Evolutionary conservation across 2,797 vertebrate species (phyloP), one percentile per base, ranked within the genome.

Genomic region (Meriones psammophilus): DNA sequence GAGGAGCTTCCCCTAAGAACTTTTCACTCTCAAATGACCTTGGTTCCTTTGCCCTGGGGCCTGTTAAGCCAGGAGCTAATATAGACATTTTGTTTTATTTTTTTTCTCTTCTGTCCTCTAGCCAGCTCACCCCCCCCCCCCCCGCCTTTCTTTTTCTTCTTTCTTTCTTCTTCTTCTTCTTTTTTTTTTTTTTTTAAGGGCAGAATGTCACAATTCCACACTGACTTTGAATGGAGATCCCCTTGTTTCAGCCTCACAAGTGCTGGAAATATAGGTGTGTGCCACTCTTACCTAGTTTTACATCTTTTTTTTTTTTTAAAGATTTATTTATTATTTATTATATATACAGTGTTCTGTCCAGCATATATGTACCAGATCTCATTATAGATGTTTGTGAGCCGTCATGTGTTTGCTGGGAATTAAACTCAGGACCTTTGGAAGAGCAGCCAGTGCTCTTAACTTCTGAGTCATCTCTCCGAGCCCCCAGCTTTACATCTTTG

Each of bases 1-100:
- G 50, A 50, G 3, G 64, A 79, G 10, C 77, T 94, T 93, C 42
- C 71, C 20, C 58, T 91, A n/a, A 93, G n/a, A 91, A 81, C 78
- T 56, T 10, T 62, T 92, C 20, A 76, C 13, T 85, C 58, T 71
- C 68, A 28, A 84, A 50, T 86, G 39, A 54, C 62, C 69, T 6
- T 54, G 69, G 42, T 68, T 94, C 50, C 12, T 71, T 94, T 71
- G 36, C 28, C 56, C 64, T 92, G 86, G 81, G 81, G 62, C 95
- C 78, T 28, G 0, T 46, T 92, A 88, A 69, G n/a, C 50, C 78
- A 85, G 62, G 28, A 87, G 93, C 26, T 36, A 69, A 58, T 77
- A 58, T 77, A 87, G 80, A 60, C 8, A 14, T 87, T 42, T 81
- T 89, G 13, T 76, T 77, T 46, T 46, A 28, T 77, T 50, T 66